Percentiles rank a stretch among this genome's conserved stretches.
Evolutionary conservation across 30 jellyfish, hydroid and myxozoan species (phyloP).

Genomic region (Hydractinia symbiolongicarpus): DNA sequence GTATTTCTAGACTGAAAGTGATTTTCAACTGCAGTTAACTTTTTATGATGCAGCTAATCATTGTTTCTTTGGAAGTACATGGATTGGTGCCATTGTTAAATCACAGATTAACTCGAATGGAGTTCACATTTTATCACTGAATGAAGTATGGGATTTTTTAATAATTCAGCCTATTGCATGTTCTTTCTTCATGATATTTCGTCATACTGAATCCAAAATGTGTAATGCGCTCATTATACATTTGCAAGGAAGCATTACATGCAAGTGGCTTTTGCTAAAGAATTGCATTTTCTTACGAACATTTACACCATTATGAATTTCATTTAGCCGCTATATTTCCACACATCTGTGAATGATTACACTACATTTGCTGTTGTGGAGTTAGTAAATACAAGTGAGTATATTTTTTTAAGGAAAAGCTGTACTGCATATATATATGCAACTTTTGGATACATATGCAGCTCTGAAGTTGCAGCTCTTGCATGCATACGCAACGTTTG

Average conservation of each 20-base stretch:
- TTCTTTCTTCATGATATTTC: not conserved
- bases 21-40: conserved; percentile 70
- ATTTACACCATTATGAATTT: not conserved
- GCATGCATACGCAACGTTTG: no score
- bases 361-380: conserved; percentile 58
- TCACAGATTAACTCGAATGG: not conserved
- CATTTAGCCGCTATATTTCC: conserved; percentile 77
- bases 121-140: not conserved
- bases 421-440: no score
- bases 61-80: conserved; percentile 82
- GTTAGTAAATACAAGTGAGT: conserved; percentile 56
- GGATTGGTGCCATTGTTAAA: conserved; percentile 64
- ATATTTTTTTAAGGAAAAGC: no score
- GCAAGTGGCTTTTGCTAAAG: no score
- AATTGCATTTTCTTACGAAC: not conserved
- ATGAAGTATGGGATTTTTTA: conserved; percentile 5
- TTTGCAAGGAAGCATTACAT: not conserved
- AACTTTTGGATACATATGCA: no score
- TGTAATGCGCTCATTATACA: not conserved
- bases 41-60: conserved; percentile 91
- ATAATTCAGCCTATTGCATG: not conserved
- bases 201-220: no score
- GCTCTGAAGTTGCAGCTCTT: no score
- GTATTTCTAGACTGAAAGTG: conserved; percentile 30
- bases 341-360: conserved; percentile 62